These are phyloP conservation scores for Drosophila rhopaloa DNA, from an alignment of 1,140 invertebrate genomes.

Conservation along the genomic window DNA sequence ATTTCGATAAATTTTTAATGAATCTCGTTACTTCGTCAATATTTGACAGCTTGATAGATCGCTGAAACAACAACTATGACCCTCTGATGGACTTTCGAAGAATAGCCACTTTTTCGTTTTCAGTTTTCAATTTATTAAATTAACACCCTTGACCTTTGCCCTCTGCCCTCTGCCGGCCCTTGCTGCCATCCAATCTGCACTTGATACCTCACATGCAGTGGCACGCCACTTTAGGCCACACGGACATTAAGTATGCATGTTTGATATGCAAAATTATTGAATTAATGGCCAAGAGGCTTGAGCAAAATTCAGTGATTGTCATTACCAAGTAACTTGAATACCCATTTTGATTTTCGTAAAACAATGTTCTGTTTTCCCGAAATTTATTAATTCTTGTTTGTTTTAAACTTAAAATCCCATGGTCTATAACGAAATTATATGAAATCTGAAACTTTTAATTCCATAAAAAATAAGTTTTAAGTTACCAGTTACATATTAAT, in stretches of 20 bases:
- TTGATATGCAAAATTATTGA: constrained; percentile 8
- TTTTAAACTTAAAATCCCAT: too few relatives aligned
- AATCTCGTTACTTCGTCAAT: constrained; percentile 62
- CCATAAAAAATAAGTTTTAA: too few relatives aligned
- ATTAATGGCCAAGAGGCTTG: not conserved
- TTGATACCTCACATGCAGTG: constrained; percentile 7
- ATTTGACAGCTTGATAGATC: constrained; percentile 49
- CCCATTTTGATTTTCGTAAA: too few relatives aligned
- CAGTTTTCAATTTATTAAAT: constrained; percentile 65
- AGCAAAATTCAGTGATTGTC: not conserved
- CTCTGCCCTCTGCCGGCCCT: constrained; percentile 16
- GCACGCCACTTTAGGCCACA: constrained; percentile 8
- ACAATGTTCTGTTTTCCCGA: too few relatives aligned
- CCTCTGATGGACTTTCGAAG: constrained; percentile 41
- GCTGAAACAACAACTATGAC: constrained; percentile 8
- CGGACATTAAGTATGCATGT: constrained; percentile 11
- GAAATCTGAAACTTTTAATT: too few relatives aligned
- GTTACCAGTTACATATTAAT: too few relatives aligned
- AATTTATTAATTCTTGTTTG: too few relatives aligned
- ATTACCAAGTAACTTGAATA: not conserved
- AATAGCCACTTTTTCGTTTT: constrained; percentile 68
- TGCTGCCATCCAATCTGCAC: not conserved
- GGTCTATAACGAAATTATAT: too few relatives aligned
- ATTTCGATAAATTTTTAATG: constrained; percentile 79
- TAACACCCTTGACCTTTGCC: constrained; percentile 46